phyloP scores from a whole-genome alignment of 2,113 vertebrate genomes.

The Grallaria varia region DNA sequence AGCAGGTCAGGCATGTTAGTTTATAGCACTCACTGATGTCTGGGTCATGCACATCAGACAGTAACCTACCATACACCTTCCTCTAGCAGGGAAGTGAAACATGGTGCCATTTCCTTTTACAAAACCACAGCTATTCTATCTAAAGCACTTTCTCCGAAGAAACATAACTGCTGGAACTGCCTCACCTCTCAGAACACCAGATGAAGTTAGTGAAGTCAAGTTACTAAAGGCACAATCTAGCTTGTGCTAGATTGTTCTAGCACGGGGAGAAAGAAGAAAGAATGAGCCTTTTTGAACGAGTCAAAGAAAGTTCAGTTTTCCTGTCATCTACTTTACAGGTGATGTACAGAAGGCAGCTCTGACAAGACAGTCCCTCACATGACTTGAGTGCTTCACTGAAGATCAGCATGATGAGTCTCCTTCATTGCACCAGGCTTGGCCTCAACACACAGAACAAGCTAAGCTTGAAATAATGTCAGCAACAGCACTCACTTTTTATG shows the following conservation, averaged over 20 bases:
- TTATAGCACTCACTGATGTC: neutral
- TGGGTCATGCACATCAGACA: neutral
- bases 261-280: neutral
- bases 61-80: neutral
- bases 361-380: neutral
- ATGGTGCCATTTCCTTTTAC: neutral
- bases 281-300: neutral
- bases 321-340: neutral
- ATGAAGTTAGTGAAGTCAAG: neutral
- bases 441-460: neutral
- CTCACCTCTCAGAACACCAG: neutral
- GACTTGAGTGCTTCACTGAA: neutral
- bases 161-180: neutral
- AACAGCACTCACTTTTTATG: neutral
- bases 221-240: neutral
- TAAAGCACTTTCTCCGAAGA: neutral
- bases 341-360: neutral
- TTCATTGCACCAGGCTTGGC: neutral
- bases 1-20: neutral
- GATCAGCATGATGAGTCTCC: neutral
- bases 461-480: neutral
- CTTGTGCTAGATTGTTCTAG: neutral
- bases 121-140: neutral
- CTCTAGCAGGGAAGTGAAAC: neutral
- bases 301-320: neutral